Evolutionary conservation across 2,888 invertebrate genomes (phyloP), one percentile per base, ranked within the genome.

Genomic region (Acanthosoma haemorrhoidale): DNA sequence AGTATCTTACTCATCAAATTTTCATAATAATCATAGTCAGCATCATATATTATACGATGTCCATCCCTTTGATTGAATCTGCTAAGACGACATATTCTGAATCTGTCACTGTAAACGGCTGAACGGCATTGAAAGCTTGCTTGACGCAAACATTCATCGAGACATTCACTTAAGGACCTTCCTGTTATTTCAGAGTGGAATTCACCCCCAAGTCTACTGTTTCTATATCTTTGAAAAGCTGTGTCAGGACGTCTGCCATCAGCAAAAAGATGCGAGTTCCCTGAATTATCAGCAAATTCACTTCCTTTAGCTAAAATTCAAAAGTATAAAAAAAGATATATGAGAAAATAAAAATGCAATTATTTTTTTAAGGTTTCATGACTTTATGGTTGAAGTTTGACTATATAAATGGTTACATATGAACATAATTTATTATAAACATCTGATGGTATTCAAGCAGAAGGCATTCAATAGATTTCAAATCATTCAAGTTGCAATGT

Each of bases 11-110:
- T 89, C 92, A 93, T 92, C 66, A 94, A 84, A 82, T 93, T 93
- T 81, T 94, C 94, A 78, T 94, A 94, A 81, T 94, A 94, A 82
- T 94, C 94, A 80, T 92, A 94, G 80, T 93, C 93, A 2, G 92
- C 91, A 79, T 94, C 94, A 79, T 93, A 93, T 75, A 93, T 89
- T 69, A 94, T 88, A 72, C 93, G 84, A 86, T 92, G 91, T 51
- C 92, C 92, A 78, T 93, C 91, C 77, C 90, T 87, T 81, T 92
- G 91, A 81, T 92, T 92, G 81, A 89, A 93, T 77, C 92, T 85
- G 78, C 92, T 92, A 74, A 94, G 84, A 38, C 92, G 84, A 79
- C 94, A 94, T 59, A 90, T 91, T 77, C 91, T 85, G 77, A 89
- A 91, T 25, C 92, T 85, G 78, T 93, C 92, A 76, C 92, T 92